Evolutionary conservation across 2,797 vertebrate genomes (phyloP), one percentile per base, ranked within the genome.

Genomic region (Hippopotamyrus pictus): DNA sequence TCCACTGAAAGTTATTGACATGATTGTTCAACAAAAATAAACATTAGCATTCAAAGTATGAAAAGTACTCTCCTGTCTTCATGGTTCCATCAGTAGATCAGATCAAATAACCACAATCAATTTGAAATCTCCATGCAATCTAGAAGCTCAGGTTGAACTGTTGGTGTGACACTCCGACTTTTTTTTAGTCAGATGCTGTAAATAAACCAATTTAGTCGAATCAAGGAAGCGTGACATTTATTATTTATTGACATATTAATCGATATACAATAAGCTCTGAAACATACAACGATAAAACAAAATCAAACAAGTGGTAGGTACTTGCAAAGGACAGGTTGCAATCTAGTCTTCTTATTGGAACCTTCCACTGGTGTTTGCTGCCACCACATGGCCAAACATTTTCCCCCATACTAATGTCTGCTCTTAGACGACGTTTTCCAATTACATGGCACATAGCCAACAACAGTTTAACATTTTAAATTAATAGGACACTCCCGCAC

Each of bases 401-500:
- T 44, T 19, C 33, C 17, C 7, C 22, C 46, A 88, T 9, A 37
- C 25, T 50, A 76, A 41, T 50, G 22, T 8, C 73, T 51, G 88
- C 69, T n/a, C 7, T 22, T 69, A 51, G 12, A 29, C 19, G 33
- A 79, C 33, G 5, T 54, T 29, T 51, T 41, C 37, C 86, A 87
- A 87, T 65, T 62, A 57, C 37, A 41, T 46, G 33, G 53, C 37
- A 41, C 11, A 22, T 46, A 37, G 57, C 54, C 86, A 86, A 86
- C 46, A 33, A 87, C 65, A 69, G 29, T 73, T 73, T 73, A 73
- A 73, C 86, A 48, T 50, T 88, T 88, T 88, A 65, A 62, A 88
- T 86, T 88, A 88, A 88, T 65, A 88, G 86, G 54, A 33, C 41
- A 25, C 87, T 12, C 44, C 33, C 6, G 12, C n/a, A 44, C 51